Conservation (phyloP, 2,113 vertebrate genomes). For the Chelonoidis abingdonii region DNA sequence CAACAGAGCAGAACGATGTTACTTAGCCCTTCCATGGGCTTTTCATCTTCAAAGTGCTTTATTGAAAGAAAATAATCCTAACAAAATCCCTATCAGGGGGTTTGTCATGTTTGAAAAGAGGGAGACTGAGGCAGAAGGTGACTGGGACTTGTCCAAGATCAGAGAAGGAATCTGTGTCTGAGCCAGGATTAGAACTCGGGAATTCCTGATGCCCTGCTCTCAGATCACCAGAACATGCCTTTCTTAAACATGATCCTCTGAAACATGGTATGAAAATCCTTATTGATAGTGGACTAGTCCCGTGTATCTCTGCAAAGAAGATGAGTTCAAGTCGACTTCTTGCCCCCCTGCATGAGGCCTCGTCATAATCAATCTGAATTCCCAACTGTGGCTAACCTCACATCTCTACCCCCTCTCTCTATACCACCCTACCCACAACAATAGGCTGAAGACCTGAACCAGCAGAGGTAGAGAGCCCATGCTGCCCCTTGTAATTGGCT, state of each 20-base stretch:
- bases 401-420: not conserved
- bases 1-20: not conserved
- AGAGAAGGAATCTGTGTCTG: not conserved
- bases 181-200: not conserved
- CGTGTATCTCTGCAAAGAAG: not conserved
- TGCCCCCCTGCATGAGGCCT: not conserved
- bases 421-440: not conserved
- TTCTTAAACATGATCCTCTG: not conserved
- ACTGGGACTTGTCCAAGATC: not conserved
- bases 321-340: not conserved
- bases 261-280: not conserved
- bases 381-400: rapidly evolving
- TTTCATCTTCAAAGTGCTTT: not conserved
- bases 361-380: not conserved
- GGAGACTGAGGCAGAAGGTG: not conserved
- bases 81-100: not conserved
- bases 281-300: not conserved
- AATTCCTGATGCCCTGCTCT: not conserved
- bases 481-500: not conserved
- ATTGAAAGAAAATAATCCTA: not conserved
- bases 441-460: not conserved
- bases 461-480: not conserved
- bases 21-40: not conserved
- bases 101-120: not conserved
- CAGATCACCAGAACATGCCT: not conserved